phyloP scores from a whole-genome alignment of 1,140 invertebrate genomes.

The Psix sp. region DNA sequence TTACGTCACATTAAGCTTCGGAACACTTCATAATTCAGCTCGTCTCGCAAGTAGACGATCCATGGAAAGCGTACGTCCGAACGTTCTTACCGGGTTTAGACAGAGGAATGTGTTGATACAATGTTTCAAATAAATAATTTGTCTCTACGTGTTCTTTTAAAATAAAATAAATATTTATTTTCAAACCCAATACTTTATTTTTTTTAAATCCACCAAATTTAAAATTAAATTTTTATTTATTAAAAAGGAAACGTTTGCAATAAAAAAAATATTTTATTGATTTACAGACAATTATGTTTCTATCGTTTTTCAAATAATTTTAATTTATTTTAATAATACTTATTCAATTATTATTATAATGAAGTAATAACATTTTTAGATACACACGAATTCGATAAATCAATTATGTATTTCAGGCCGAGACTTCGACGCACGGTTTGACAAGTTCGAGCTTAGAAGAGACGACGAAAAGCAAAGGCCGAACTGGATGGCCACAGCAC shows the following conservation, averaged over 20 bases:
- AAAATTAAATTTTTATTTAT: no score
- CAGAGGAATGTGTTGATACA: constrained; percentile 46
- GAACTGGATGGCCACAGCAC: constrained; percentile 96
- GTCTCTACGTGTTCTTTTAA: no score
- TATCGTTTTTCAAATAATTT: no score
- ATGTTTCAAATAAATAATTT: no score
- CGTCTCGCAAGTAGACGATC: constrained; percentile 42
- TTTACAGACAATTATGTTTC: no score
- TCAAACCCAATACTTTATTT: no score
- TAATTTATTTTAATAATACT: no score
- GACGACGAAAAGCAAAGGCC: constrained; percentile 81
- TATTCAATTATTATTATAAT: no score
- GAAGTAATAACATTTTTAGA: neutral
- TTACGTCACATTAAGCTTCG: constrained; percentile 53
- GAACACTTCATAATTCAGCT: constrained; percentile 60
- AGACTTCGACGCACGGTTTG: constrained; percentile 60
- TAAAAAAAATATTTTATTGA: no score
- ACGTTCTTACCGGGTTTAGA: constrained; percentile 15
- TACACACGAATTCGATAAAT: neutral
- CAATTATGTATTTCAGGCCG: constrained; percentile 65
- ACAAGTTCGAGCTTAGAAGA: constrained; percentile 66
- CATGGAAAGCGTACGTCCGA: constrained; percentile 43
- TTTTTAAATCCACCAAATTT: no score
- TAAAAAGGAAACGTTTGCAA: no score
- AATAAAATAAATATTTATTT: no score